These are phyloP conservation scores for Pocota personata DNA, from an alignment of 2,888 invertebrate species.

Conservation along the genomic window DNA sequence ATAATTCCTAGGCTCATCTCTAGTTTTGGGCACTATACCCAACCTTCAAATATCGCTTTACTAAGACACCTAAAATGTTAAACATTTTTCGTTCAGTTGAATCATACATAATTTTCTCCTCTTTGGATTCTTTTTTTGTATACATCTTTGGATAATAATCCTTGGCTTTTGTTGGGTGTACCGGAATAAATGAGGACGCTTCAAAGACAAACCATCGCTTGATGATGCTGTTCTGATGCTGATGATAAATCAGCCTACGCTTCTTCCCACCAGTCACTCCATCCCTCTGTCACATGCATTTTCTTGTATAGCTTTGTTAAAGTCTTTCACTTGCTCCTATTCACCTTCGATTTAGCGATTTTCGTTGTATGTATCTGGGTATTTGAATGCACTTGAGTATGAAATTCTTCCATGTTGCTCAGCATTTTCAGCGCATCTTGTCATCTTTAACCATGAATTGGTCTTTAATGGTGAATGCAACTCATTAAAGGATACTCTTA, in stretches of 20 bases:
- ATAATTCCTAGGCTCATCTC: too few species aligned
- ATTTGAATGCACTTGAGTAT: constrained; percentile 53
- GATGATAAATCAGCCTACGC: constrained; percentile 49
- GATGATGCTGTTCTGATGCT: constrained; percentile 74
- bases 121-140: not conserved
- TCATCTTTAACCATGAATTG: constrained; percentile 71
- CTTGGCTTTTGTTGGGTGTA: constrained; percentile 54
- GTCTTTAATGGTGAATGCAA: constrained; percentile 71
- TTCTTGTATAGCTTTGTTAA: constrained; percentile 10
- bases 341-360: constrained; percentile 67
- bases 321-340: constrained; percentile 41
- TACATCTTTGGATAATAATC: constrained; percentile 50
- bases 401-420: constrained; percentile 17
- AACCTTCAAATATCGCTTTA: too few species aligned
- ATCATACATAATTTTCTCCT: not conserved
- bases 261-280: not conserved
- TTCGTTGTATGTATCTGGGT: constrained; percentile 7
- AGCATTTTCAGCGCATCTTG: too few species aligned
- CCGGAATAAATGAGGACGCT: constrained; percentile 66
- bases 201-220: constrained; percentile 67
- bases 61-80: too few species aligned
- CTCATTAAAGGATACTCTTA: constrained; percentile 66
- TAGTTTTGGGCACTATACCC: too few species aligned
- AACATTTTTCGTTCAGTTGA: too few species aligned
- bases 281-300: not conserved